These are phyloP conservation scores for Momotus momota DNA, from an alignment of 2,797 vertebrate species.

Conservation along the genomic window DNA sequence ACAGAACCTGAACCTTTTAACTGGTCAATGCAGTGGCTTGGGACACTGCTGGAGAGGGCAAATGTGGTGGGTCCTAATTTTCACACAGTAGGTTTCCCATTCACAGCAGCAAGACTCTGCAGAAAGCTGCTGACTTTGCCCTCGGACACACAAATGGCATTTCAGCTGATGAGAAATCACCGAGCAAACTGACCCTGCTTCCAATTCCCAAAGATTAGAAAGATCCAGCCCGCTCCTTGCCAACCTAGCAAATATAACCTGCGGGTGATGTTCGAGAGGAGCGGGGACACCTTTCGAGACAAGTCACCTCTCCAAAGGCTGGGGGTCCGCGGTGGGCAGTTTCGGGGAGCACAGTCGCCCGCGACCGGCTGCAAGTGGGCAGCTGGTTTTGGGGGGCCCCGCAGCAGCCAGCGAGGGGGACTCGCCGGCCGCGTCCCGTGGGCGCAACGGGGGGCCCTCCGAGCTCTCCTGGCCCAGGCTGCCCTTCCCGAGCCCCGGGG, in stretches of 20 bases:
- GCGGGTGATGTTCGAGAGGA: rapidly evolving
- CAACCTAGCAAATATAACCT: neutral
- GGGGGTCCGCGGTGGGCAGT: neutral
- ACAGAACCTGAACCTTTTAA: rapidly evolving
- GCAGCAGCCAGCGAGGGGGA: neutral
- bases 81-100: neutral
- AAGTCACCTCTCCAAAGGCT: neutral
- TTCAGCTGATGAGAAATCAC: neutral
- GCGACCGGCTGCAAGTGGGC: rapidly evolving
- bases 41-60: neutral
- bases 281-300: neutral
- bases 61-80: neutral
- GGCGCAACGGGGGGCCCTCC: neutral
- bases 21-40: rapidly evolving
- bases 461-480: neutral
- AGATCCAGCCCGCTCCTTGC: neutral
- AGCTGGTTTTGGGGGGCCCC: neutral
- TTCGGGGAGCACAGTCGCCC: neutral
- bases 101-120: neutral
- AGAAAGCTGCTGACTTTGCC: neutral
- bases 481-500: neutral
- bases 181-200: neutral
- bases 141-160: neutral
- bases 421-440: neutral
- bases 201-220: rapidly evolving